phyloP scores from a whole-genome alignment of 2,888 invertebrate species.

The Torymus tubicola region DNA sequence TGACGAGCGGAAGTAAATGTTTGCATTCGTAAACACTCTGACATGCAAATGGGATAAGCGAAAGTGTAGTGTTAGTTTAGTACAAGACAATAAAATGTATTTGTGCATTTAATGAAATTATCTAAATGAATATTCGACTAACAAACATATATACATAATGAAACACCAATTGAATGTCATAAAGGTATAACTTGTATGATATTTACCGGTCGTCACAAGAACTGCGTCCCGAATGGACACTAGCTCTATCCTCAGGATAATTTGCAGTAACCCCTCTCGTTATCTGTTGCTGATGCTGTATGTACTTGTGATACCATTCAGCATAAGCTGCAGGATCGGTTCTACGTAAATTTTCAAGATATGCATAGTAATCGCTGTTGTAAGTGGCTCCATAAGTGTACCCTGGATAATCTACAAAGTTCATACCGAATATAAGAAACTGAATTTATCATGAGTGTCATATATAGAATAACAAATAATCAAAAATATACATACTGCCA shows the following conservation, averaged over 20 bases:
- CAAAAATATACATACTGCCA: conserved; percentile 64
- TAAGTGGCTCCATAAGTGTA: conserved; percentile 72
- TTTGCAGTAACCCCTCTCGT: conserved; percentile 67
- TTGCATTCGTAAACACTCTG: conserved; percentile 71
- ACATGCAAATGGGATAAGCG: conserved; percentile 70
- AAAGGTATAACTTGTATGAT: not conserved
- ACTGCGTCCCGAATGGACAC: conserved; percentile 90
- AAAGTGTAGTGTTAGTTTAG: conserved; percentile 42
- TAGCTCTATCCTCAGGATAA: conserved; percentile 83
- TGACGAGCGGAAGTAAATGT: conserved; percentile 70
- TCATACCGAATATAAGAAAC: no score
- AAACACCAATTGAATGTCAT: not conserved
- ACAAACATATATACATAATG: not conserved
- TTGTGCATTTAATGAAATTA: conserved; percentile 1
- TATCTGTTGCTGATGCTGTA: conserved; percentile 71
- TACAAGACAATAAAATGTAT: conserved; percentile 9
- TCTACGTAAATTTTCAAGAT: conserved; percentile 87
- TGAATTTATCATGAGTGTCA: no score
- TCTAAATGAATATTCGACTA: not conserved
- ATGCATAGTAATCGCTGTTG: conserved; percentile 80
- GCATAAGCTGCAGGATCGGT: conserved; percentile 89
- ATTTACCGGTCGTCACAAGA: conserved; percentile 84
- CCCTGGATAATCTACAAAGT: conserved; percentile 65
- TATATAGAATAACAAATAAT: no score
- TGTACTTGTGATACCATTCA: conserved; percentile 87